Evolutionary conservation across 2,113 vertebrate species (phyloP), one percentile per base, ranked within the genome.

Genomic region (Opisthocomus hoazin): DNA sequence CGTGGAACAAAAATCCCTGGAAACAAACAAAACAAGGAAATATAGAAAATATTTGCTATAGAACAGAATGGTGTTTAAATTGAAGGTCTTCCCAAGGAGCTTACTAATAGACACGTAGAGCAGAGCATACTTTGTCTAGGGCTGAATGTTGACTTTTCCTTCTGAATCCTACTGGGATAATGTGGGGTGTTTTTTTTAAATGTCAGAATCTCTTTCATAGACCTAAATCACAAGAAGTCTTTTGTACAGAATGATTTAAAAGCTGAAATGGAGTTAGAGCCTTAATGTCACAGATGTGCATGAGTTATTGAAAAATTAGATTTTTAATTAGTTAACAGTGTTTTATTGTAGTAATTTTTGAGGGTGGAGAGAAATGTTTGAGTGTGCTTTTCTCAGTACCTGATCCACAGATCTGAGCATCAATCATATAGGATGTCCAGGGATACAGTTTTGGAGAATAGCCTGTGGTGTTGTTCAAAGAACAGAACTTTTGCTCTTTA

Each of bases 1-100:
- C 26, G 5, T 60, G 63, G 85, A 86, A 93, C 37, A 95, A 95
- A 93, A 94, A 93, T 45, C 60, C 51, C 75, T 96, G 83, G 79
- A 88, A 93, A 90, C 69, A 93, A 94, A 94, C 88, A 95, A 93
- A 96, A 79, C 74, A 87, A 90, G 90, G 96, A 97, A 95, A 94
- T 87, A 90, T 26, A 96, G 90, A 97, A 93, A 92, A 92, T 63
- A 58, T 57, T 95, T 81, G 41, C 71, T 66, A 29, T 88, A 37
- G 80, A 90, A 29, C 41, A 76, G 66, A 77, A 58, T 19, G 61
- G 23, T 80, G 34, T 93, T 96, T 85, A 73, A 95, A 60, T 41
- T 48, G 3, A 93, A 90, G 50, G 14, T 83, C 87, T 96, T 94
- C 71, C 56, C 46, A 70, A 88, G 54, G 30, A 94, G 39, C 34